Evolutionary conservation across 2,113 vertebrate genomes (phyloP), one percentile per base, ranked within the genome.

Genomic region (Trichomycterus rosablanca): DNA sequence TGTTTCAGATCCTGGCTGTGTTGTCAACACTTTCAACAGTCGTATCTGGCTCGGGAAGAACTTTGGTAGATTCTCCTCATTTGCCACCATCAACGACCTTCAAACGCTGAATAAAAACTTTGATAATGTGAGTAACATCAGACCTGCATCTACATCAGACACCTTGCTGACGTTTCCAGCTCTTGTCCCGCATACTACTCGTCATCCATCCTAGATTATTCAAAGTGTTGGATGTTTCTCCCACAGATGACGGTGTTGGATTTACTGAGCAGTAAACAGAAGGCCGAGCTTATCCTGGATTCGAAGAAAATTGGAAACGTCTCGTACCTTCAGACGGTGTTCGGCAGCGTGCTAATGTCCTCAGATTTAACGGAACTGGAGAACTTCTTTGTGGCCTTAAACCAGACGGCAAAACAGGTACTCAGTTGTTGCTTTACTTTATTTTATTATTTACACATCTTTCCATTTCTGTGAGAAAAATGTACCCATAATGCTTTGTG

Each of bases 201-300:
- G n/a, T n/a, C n/a, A n/a, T n/a, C n/a, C n/a, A n/a, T n/a, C n/a
- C n/a, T n/a, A n/a, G n/a, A n/a, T n/a, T n/a, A n/a, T n/a, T n/a
- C n/a, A n/a, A n/a, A n/a, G n/a, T n/a, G n/a, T n/a, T 10, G 4
- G 37, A 12, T 52, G 20, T 24, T 19, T 26, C 24, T 18, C 2
- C 34, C 3, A 11, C 39, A 73, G 67, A 11, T 51, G 46, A 43
- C 22, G 2, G 15, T 69, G 53, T 19, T 67, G 19, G 40, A 3
- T 22, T 34, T 32, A 20, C 52, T 74, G 7, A 55, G 55, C 34
- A 3, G 20, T 40, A 28, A 49, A 32, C 71, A 73, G 56, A 73
- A 57, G 42, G 66, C 45, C 2, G 23, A 73, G 5, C 24, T 55
- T 2, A 23, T 73, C 20, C 43, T 72, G 30, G n/a, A 14, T 16